Base-by-base conservation (phyloP, 2,113 vertebrate species). In the Carlito syrichta region DNA sequence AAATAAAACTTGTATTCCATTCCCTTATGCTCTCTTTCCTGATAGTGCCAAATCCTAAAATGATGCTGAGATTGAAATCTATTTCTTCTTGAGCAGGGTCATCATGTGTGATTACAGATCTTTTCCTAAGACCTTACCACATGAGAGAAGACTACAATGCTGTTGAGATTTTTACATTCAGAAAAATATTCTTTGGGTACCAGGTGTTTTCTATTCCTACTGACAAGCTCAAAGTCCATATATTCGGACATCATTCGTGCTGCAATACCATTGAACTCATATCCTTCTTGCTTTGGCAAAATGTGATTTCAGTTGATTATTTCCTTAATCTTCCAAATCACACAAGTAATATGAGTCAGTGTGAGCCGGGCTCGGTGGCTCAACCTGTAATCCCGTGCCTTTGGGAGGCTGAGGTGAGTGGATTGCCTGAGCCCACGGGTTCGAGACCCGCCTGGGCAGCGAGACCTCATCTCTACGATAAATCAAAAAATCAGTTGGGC, bases 11-110 rank as follows among this genome's bases (percentile, higher is more conserved):
- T 54, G 27, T 87, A 48, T 85, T 73, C 77, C 12, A 81, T 20
- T 93, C 60, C 79, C 54, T 93, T 87, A 56, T 52, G 43, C 40
- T 93, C 63, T 32, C 58, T 91, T 93, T 94, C 38, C 25, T 97
- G 74, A 93, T 76, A n/a, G 69, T 89, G 45, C 48, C 82, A 97
- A 76, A 66, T 91, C 35, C 81, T 89, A 78, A 96, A 86, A 68
- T 89, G 68, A 95, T 93, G 58, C 43, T 89, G 48, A 81, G 68
- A 91, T 97, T 95, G 94, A 95, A 97, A 96, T 93, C 73, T 60
- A 56, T 79, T 83, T 35, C 38, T 81, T 90, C 84, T 94, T 86
- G 32, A 91, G 38, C 27, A 86, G 22, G 45, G 60, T 87, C 81
- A 93, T 94, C 17, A 56, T 4, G 13, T 74, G 32, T 85, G 52